These are phyloP conservation scores for Gryllus bimaculatus DNA, from an alignment of 1,140 invertebrate species.

Conservation along the genomic window DNA sequence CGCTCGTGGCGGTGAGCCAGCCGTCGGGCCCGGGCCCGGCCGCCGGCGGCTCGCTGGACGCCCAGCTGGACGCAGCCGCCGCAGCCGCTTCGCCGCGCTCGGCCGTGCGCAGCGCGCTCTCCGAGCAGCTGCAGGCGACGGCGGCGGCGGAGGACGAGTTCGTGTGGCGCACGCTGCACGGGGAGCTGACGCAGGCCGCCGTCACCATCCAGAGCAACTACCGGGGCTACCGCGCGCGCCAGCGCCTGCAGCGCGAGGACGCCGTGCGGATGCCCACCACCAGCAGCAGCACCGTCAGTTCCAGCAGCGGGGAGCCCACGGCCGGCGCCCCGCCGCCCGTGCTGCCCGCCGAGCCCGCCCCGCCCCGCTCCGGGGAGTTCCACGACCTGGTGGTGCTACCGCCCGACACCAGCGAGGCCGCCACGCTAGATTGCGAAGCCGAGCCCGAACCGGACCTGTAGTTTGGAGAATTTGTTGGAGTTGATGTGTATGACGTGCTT, in stretches of 20 bases:
- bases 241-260: conserved; percentile 26
- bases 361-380: conserved; percentile 36
- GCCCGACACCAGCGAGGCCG: background rate
- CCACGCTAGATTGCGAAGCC: no score
- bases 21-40: no score
- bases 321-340: conserved; percentile 22
- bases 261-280: conserved; percentile 25
- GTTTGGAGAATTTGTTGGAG: background rate
- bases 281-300: conserved; percentile 26
- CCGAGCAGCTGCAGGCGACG: background rate
- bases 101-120: background rate
- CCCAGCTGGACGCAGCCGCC: background rate
- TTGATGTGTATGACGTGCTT: background rate
- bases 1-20: background rate
- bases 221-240: conserved; percentile 34
- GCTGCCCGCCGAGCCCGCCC: background rate
- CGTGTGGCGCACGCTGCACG: conserved; percentile 16
- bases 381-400: conserved; percentile 34
- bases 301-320: conserved; percentile 23
- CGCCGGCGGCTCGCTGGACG: background rate
- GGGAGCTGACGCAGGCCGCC: conserved; percentile 32
- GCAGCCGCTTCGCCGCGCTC: no score
- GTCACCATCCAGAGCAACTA: conserved; percentile 41
- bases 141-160: conserved; percentile 15
- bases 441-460: background rate